phyloP scores from a whole-genome alignment of 2,888 invertebrate species.

The Limulus polyphemus region DNA sequence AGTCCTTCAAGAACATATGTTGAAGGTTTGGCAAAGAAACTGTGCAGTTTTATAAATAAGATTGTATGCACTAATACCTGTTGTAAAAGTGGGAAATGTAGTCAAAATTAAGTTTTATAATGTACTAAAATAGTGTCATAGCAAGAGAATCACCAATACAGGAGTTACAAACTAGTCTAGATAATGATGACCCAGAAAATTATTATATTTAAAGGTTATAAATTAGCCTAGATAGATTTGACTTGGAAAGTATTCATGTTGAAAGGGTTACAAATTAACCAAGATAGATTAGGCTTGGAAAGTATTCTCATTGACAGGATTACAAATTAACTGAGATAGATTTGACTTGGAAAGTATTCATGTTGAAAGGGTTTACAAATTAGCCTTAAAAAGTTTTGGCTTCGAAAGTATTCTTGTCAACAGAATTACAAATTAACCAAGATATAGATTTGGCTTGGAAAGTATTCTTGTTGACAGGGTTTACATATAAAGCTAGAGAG shows the following conservation, averaged over 20 bases:
- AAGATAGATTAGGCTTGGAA: background rate
- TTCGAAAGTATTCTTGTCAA: background rate
- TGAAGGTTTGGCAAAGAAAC: background rate
- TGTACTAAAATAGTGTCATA: no score
- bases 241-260: background rate
- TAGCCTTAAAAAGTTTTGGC: background rate
- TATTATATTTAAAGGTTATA: background rate
- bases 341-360: background rate
- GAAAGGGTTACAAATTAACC: background rate
- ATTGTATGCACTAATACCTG: no score
- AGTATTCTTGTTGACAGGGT: background rate
- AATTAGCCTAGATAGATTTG: background rate
- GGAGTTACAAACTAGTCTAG: background rate
- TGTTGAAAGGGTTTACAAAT: background rate
- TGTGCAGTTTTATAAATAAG: no score
- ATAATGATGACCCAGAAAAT: background rate
- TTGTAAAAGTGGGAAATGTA: no score
- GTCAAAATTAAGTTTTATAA: no score
- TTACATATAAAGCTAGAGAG: background rate
- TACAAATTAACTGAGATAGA: background rate
- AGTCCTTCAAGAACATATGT: background rate
- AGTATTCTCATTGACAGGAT: background rate
- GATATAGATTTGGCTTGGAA: background rate
- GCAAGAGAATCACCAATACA: background rate
- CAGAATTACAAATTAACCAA: background rate